A percentile compares a stretch with the other conserved stretches of the same genome.
These are phyloP conservation scores for Ictidomys tridecemlineatus DNA, from an alignment of 2,113 vertebrate species.

Conservation along the genomic window DNA sequence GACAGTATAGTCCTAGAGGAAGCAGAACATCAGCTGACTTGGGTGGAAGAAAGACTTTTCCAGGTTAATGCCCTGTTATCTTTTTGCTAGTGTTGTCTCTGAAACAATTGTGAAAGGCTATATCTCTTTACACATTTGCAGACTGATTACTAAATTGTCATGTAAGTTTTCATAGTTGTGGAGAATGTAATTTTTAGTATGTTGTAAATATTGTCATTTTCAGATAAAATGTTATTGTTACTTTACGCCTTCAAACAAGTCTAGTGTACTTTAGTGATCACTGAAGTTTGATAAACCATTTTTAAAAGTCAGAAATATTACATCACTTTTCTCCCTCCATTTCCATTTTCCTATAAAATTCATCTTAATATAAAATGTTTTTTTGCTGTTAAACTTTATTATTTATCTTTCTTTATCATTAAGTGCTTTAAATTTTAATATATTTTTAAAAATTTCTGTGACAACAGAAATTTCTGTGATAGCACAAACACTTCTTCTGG, in stretches of 20 bases:
- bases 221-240: not conserved
- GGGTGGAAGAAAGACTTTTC: too few relatives aligned
- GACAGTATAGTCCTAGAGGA: not conserved
- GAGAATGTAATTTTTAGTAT: not conserved
- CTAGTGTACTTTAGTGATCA: not conserved
- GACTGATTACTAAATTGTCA: not conserved
- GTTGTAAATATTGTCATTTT: not conserved
- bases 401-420: not conserved
- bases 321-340: not conserved
- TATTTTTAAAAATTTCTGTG: not conserved
- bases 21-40: not conserved
- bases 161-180: not conserved
- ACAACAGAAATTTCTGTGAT: not conserved
- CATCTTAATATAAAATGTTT: not conserved
- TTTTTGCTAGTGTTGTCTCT: not conserved
- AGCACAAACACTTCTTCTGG: not conserved
- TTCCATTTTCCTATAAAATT: not conserved
- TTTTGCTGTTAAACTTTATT: not conserved
- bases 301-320: not conserved
- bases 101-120: not conserved
- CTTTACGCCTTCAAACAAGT: not conserved
- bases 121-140: not conserved
- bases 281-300: not conserved
- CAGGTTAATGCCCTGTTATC: not conserved
- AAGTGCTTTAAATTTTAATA: not conserved